Evolutionary conservation across 2,888 invertebrate species (phyloP), one percentile per base, ranked within the genome.

Genomic region (Herminia tarsipennalis): DNA sequence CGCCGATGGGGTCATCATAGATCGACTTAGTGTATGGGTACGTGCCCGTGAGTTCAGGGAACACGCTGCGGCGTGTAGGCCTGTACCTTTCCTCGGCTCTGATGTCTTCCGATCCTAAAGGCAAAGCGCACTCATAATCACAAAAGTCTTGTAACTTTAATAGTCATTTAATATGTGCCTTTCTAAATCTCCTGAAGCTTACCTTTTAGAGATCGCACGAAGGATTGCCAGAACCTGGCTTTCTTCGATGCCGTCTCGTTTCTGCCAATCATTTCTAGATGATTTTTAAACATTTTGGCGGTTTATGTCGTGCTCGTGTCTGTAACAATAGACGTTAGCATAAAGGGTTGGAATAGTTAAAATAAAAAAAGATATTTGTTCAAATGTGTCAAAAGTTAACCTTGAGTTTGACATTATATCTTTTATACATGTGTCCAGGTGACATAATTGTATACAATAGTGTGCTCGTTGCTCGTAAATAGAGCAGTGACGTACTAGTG

Each of bases 141-240:
- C n/a, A n/a, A n/a, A n/a, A n/a, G n/a, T n/a, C n/a, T n/a, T n/a
- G n/a, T n/a, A n/a, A n/a, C n/a, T n/a, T n/a, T n/a, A n/a, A n/a
- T n/a, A n/a, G n/a, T n/a, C n/a, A n/a, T n/a, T n/a, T n/a, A n/a
- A n/a, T n/a, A n/a, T n/a, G n/a, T n/a, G n/a, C n/a, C n/a, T n/a
- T n/a, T n/a, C n/a, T n/a, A n/a, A n/a, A n/a, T n/a, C n/a, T n/a
- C n/a, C n/a, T n/a, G n/a, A n/a, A n/a, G n/a, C 88, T 92, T 92
- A 97, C 97, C 97, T 94, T 97, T 97, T 72, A 97, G 94, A 92
- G 97, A 97, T 91, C 97, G 95, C 88, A 97, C 96, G 90, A 96
- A 97, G 82, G 97, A 96, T 92, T 97, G 97, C 97, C 97, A 97
- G 93, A 97, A 97, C 93, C 95, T 97, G 87, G 97, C 97, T 93